Evolutionary conservation across 2,797 vertebrate genomes (phyloP), one percentile per base, ranked within the genome.

Genomic region (Otolemur crassicaudatus): DNA sequence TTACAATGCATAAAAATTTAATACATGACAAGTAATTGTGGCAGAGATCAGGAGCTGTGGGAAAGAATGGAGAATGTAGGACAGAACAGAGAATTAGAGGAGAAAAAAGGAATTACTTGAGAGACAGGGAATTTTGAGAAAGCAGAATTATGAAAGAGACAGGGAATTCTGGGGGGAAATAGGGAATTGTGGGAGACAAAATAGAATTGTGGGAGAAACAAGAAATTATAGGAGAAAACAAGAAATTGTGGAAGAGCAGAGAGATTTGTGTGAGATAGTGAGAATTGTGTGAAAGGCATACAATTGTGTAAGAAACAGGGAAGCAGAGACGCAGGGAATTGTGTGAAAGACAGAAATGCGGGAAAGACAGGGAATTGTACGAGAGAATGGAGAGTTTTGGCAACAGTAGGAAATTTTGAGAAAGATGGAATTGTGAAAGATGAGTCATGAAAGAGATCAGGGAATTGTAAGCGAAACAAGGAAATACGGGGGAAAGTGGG

Each of bases 1-100:
- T 65, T 83, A 31, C 10, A 97, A 96, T 77, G 76, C 67, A 67
- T 72, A 91, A 93, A 27, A 93, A 88, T 82, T 96, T 95, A 94
- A 82, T 69, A 95, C 3, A 46, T 65, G 37, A 76, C 69, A 92
- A 94, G 27, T 69, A 94, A 92, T 76, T 87, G 19, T 93, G 77
- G 61, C 56, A 89, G 11, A 82, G 73, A 88, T n/a, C 56, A 58
- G 29, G 17, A 91, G 46, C 53, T 85, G 43, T 90, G 53, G 60
- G 67, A 76, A 76, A 90, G 23, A 90, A 88, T 84, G 53, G 46
- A 69, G 53, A 43, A 92, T 79, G 25, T 29, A 29, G 69, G 31
- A 60, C 37, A 94, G 34, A 87, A 81, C 9, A 60, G 76, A 88
- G 29, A 94, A 85, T 56, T 92, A 23, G 46, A 34, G 17, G 16